phyloP scores from a whole-genome alignment of 1,140 invertebrate genomes.

The Drosophila orosa region DNA sequence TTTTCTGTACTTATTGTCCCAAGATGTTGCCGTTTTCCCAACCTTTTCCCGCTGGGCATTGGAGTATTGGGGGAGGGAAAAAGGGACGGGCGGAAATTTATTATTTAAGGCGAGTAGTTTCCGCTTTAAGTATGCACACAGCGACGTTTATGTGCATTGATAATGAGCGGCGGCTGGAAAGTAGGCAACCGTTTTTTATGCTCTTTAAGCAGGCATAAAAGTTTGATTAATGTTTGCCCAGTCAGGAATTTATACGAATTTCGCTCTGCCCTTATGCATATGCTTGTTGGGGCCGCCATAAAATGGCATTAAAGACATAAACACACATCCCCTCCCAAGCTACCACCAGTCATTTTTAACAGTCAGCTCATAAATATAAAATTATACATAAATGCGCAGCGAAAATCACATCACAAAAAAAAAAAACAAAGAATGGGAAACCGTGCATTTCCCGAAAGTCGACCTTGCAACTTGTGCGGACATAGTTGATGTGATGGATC shows the following conservation, averaged over 20 bases:
- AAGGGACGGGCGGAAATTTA: constrained; percentile 37
- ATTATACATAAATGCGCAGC: constrained; percentile 80
- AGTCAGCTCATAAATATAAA: constrained; percentile 80
- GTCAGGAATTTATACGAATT: constrained; percentile 35
- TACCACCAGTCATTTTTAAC: constrained; percentile 61
- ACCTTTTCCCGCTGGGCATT: constrained; percentile 22
- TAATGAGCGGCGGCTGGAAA: constrained; percentile 59
- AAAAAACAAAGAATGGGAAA: neutral
- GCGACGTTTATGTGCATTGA: constrained; percentile 68
- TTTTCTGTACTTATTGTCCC: constrained; percentile 26
- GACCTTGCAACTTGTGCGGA: constrained; percentile 50
- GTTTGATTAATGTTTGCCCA: constrained; percentile 74
- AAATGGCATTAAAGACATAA: constrained; percentile 78
- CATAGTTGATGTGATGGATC: constrained; percentile 81
- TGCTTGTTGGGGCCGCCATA: constrained; percentile 53
- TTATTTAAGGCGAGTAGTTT: constrained; percentile 69
- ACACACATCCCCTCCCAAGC: constrained; percentile 44
- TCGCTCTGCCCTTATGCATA: constrained; percentile 25
- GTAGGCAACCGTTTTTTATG: constrained; percentile 56
- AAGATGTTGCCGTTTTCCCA: constrained; percentile 62
- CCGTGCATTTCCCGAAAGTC: constrained; percentile 10
- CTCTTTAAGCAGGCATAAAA: constrained; percentile 69
- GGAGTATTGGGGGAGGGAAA: too few relatives aligned
- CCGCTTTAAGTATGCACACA: constrained; percentile 45
- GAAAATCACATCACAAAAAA: constrained; percentile 69